Conservation (phyloP, 1,140 invertebrate species). For the fruit fly (Drosophila melanogaster) region DNA sequence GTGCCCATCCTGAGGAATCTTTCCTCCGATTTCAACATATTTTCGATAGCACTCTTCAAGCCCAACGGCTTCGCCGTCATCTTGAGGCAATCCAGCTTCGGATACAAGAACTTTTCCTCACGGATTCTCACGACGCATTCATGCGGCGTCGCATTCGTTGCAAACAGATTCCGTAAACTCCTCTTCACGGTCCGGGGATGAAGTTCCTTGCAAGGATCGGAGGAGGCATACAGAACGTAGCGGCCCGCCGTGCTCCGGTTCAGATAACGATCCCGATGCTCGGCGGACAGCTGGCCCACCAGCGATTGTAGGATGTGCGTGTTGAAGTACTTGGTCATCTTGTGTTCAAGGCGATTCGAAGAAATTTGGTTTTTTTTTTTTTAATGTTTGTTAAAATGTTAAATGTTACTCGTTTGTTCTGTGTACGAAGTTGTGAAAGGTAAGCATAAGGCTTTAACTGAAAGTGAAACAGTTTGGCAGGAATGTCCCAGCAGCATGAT, state of each 20-base stretch:
- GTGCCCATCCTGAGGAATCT: neutral
- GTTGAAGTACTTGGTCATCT: constrained; percentile 3
- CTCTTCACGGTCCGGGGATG: neutral
- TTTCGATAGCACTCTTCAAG: too few relatives aligned
- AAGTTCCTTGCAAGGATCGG: neutral
- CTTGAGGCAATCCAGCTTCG: too few relatives aligned
- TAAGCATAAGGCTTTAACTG: too few relatives aligned
- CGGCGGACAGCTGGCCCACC: neutral
- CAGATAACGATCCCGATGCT: neutral
- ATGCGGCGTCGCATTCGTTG: neutral
- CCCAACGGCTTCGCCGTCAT: too few relatives aligned
- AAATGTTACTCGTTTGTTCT: neutral
- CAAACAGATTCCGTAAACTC: neutral
- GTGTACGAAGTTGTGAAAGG: neutral
- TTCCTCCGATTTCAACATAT: neutral
- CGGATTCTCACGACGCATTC: constrained; percentile 5
- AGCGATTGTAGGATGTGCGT: neutral
- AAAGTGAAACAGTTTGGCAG: neutral
- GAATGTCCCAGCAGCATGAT: too few relatives aligned
- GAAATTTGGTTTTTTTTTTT: neutral
- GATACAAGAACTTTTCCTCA: neutral
- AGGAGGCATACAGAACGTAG: neutral
- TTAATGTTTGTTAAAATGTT: neutral
- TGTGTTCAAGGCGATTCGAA: neutral
- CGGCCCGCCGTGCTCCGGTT: neutral